Base-by-base conservation (phyloP, 30 jellyfish, hydroid and myxozoan genomes). In the Phacellophora camtschatica region DNA sequence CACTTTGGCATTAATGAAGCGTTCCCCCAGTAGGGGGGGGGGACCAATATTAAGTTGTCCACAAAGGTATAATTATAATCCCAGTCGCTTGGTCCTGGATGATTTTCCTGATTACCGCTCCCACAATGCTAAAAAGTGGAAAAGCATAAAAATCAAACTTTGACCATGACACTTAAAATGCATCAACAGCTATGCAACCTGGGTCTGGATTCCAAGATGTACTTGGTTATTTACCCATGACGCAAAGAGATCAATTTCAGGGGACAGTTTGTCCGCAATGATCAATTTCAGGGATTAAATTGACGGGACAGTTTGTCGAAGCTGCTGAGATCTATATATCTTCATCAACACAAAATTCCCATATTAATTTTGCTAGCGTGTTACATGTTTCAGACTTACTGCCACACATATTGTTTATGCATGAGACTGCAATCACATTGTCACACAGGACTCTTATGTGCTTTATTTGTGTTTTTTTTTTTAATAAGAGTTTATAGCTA, bases 151-250 rank as follows among this genome's bases (percentile, higher is more conserved):
- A n/a, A n/a, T n/a, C n/a, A n/a, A n/a, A n/a, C n/a, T n/a, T n/a
- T n/a, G n/a, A n/a, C n/a, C n/a, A n/a, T n/a, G n/a, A n/a, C n/a
- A n/a, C n/a, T n/a, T n/a, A n/a, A n/a, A n/a, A n/a, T n/a, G n/a
- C n/a, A n/a, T n/a, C n/a, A 15, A 33, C 37, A 22, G 88, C 82
- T 50, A 83, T 33, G 55, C 72, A 37, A 42, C 74, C 74, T 70
- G 95, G 95, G 25, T 83, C 95, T 70, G 88, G 95, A 41, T 29
- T 53, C 71, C 67, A 83, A 43, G 84, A 83, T 11, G 41, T 20
- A 35, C 34, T 46, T 83, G 76, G 19, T 34, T 10, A 58, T 83
- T 83, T 43, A 71, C 22, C 36, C 82, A 15, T 28, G 82, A 25
- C n/a, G 95, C 88, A 83, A 83, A 68, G 32, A 83, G 42, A 58